These are phyloP conservation scores for Halcyon senegalensis DNA, from an alignment of 2,113 vertebrate genomes.

Conservation along the genomic window DNA sequence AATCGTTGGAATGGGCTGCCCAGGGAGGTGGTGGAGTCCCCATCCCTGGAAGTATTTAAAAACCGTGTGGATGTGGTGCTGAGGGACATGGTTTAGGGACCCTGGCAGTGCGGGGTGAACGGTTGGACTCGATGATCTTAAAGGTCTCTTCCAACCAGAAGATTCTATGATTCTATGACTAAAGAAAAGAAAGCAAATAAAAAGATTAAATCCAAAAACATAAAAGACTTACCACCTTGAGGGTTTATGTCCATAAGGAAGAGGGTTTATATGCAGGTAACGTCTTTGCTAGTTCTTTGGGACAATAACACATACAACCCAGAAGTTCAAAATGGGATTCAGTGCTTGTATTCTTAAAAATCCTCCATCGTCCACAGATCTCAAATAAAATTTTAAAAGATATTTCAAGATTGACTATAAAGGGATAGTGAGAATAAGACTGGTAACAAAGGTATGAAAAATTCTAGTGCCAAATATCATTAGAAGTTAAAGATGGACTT, in stretches of 20 bases:
- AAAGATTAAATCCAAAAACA: neutral
- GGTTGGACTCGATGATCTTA: no score
- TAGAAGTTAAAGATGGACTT: neutral
- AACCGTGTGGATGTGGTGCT: no score
- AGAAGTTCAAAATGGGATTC: neutral
- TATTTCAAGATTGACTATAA: neutral
- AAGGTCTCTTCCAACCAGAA: no score
- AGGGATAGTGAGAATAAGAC: neutral
- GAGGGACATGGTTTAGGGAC: no score
- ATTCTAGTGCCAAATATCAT: neutral
- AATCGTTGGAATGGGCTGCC: no score
- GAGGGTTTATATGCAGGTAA: neutral
- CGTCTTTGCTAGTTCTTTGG: neutral
- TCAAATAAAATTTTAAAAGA: neutral
- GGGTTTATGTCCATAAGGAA: rapidly evolving
- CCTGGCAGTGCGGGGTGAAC: no score
- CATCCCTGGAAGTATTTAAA: no score
- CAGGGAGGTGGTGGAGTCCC: no score
- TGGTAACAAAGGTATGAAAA: neutral
- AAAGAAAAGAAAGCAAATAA: neutral
- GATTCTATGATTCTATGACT: neutral
- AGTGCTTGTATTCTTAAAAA: neutral
- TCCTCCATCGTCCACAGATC: neutral
- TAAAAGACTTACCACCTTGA: neutral
- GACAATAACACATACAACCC: neutral